Base-by-base conservation (phyloP, 2,888 invertebrate genomes). In the Apantesis nais region DNA sequence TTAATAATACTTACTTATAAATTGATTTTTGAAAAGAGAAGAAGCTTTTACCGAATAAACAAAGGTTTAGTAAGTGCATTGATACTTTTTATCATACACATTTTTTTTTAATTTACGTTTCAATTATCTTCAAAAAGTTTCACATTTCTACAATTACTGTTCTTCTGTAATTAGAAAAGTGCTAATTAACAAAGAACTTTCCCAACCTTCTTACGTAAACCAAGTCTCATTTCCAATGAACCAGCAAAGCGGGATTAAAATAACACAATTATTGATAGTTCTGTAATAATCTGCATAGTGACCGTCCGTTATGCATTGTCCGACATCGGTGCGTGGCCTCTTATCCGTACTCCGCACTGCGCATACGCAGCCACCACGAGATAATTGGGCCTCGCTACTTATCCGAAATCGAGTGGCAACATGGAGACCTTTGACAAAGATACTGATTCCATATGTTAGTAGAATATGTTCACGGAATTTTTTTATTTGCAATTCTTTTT, bases 301-400 rank as follows among this genome's bases (percentile, higher is more conserved):
- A 71, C 72, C 65, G 77, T 85, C 83, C 86, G 87, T 87, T 88
- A 88, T 85, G 87, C 90, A 91, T 91, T 92, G 91, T 91, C 83
- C 86, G 78, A 86, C 88, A 86, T 82, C 81, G 76, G 72, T 75
- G 77, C 72, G 68, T 79, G 76, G 81, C 79, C 85, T 83, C 76
- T 80, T 81, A 75, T 78, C 77, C 79, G 71, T 79, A 82, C 77
- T 77, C 71, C 55, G 65, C 68, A 44, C 68, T 9, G 66, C 61
- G 67, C 41, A 39, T 67, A 31, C 66, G 37, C 61, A n/a, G 79
- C 71, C 74, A 74, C 72, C 74, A 81, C 81, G 76, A 85, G 78
- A 86, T 92, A 92, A 92, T 92, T 92, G 92, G 92, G 84, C 82
- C 84, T 79, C 77, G 76, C 86, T 82, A 79, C 74, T 75, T 77